Evolutionary conservation across 2,797 vertebrate genomes (phyloP), one percentile per base, ranked within the genome.

Genomic region (Avahi laniger): DNA sequence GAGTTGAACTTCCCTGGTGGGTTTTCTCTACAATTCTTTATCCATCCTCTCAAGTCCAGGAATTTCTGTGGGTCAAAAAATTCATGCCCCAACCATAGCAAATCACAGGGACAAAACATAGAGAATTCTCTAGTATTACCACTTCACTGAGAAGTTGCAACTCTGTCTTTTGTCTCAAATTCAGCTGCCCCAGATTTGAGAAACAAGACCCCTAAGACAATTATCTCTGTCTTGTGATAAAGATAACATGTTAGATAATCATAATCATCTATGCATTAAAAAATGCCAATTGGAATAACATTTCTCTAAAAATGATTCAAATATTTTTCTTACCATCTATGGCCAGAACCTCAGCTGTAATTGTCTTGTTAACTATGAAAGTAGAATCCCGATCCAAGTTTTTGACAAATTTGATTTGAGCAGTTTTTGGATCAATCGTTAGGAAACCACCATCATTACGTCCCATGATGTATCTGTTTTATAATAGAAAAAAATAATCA

Each of bases 381-480:
- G 97, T 54, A 91, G 99, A 99, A 65, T 99, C 99, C 96, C 98
- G 98, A 95, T 98, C 97, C 18, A 99, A 98, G 26, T 97, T 97
- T 98, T 99, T 99, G 95, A 97, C 99, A 97, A 99, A 98, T 97
- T 87, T 99, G 96, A 99, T 99, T 84, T 99, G 98, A 88, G 99
- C 99, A 48, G 99, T 99, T 33, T 98, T 93, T 94, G 98, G 97
- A 82, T 99, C 99, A 88, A 99, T 98, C 33, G 65, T 98, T 67
- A 99, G 98, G 98, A 99, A 99, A 97, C 99, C 99, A 89, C 92
- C 99, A 93, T 99, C 98, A 59, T 99, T 99, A 70, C 67, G 98
- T 78, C 98, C 99, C 95, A 99, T 99, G 1, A 93, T 89, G 86
- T 99, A 99, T 89, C 99, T 99, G 95, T 97, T 97, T 97, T 97